Evolutionary conservation across 2,113 vertebrate species (phyloP), one percentile per base, ranked within the genome.

Genomic region (Macaca nemestrina): DNA sequence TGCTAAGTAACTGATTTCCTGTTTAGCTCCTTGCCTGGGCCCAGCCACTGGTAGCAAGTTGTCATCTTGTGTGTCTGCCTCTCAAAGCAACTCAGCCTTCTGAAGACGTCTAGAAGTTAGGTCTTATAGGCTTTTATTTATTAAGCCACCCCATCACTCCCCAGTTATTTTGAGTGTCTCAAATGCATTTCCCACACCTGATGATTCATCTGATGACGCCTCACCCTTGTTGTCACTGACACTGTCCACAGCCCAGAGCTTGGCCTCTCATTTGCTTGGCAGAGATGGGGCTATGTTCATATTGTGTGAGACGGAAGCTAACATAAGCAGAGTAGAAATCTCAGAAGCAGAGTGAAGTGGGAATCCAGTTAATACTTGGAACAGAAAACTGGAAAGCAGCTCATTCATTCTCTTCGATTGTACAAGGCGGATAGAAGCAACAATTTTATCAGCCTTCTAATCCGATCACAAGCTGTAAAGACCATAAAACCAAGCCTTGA

Each of bases 1-100:
- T 79, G 75, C 92, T 40, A 27, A 85, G 92, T 86, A 87, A 88
- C 97, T 32, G 2, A 52, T 93, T 98, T 98, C 98, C 98, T 97
- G 98, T 98, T 97, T 93, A 96, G 85, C 95, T 86, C n/a, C 90
- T 90, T 35, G 94, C 83, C 95, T 88, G 93, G 78, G 50, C 61
- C 50, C 52, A 61, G 68, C 93, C n/a, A 30, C 5, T 5, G 38
- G 59, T 14, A 23, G 23, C n/a, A 48, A 38, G 52, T 61, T 97
- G 57, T 55, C 55, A 84, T 52, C 30, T 64, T 75, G 68, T 59
- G 13, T 22, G 64, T 38, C 59, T 91, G 50, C 72, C 10, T 59
- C 45, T 64, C 32, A 64, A n/a, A 75, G 94, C 43, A 14, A 4
- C 87, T 59, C 43, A 43, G 68, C 70, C 40, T 88, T 67, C 92